Evolutionary conservation across 2,797 vertebrate genomes (phyloP).

Genomic region (Pangasius sanitwongsei): DNA sequence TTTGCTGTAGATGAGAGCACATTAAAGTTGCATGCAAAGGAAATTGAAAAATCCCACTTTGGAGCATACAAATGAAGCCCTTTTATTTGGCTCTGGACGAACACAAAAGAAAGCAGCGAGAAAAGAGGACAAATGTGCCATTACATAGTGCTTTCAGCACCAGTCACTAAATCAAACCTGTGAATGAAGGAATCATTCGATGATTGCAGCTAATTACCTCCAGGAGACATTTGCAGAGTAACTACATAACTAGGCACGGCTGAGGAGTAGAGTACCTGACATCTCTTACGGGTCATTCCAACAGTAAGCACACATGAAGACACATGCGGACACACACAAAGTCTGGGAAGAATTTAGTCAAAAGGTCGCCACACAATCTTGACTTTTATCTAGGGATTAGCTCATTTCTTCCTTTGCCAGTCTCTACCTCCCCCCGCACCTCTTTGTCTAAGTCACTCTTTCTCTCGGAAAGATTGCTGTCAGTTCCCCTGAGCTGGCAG

Average conservation of each 20-base stretch:
- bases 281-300: slow-evolving; percentile 4
- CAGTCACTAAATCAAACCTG: slow-evolving; percentile 21
- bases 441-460: not conserved
- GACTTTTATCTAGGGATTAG: slow-evolving; percentile 35
- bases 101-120: slow-evolving; percentile 49
- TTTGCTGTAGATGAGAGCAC: slow-evolving; percentile 55
- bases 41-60: slow-evolving; percentile 61
- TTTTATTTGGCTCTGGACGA: slow-evolving; percentile 56
- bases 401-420: slow-evolving; percentile 19
- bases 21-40: slow-evolving; percentile 64
- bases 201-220: slow-evolving; percentile 42
- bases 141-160: slow-evolving; percentile 17
- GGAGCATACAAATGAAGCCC: slow-evolving; percentile 53
- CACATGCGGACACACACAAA: not conserved
- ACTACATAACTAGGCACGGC: not conserved
- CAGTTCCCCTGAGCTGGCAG: slow-evolving; percentile 23
- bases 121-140: slow-evolving; percentile 32
- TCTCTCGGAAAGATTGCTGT: slow-evolving; percentile 25
- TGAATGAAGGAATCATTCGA: slow-evolving; percentile 39
- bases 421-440: not conserved
- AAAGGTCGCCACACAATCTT: slow-evolving; percentile 23
- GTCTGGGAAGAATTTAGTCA: slow-evolving; percentile 17
- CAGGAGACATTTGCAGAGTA: slow-evolving; percentile 34
- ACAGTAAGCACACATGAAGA: slow-evolving; percentile 4
- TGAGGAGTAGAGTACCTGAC: not conserved